Percentiles rank a stretch among this genome's conserved stretches.
Evolutionary conservation across 2,888 invertebrate species (phyloP).

Genomic region (Mesoligia furuncula): DNA sequence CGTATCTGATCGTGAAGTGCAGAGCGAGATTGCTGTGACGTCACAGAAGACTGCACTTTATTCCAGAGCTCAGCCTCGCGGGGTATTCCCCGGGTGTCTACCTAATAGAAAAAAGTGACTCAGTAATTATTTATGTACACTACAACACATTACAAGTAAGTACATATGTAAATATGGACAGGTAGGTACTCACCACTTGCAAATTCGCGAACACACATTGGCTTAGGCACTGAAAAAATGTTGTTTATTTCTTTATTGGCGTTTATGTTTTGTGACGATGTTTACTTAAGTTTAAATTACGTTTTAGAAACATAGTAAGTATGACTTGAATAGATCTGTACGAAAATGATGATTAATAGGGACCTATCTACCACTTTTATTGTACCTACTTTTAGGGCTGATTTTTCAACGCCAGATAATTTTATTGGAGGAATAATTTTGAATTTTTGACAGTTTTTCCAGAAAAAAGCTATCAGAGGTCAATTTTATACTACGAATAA

Average conservation of each 20-base stretch:
- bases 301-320: neutral
- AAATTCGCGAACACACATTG: slow-evolving; percentile 89
- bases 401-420: too few species aligned
- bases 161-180: neutral
- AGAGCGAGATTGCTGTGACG: slow-evolving; percentile 84
- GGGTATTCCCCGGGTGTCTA: slow-evolving; percentile 86
- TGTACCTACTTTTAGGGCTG: neutral
- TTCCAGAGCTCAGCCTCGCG: slow-evolving; percentile 85
- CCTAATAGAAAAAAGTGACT: slow-evolving; percentile 70
- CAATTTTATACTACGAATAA: too few species aligned
- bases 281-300: neutral
- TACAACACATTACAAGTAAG: neutral
- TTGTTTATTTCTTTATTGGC: neutral
- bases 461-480: too few species aligned
- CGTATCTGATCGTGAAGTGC: slow-evolving; percentile 83
- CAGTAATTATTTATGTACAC: neutral
- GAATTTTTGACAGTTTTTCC: too few species aligned
- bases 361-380: neutral
- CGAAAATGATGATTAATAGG: neutral
- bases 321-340: neutral
- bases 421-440: too few species aligned
- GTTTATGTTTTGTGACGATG: slow-evolving; percentile 1
- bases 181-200: slow-evolving; percentile 83
- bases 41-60: slow-evolving; percentile 81
- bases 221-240: slow-evolving; percentile 85